Evolutionary conservation across 2,113 vertebrate genomes (phyloP).

Genomic region (Megatriorchis doriae): DNA sequence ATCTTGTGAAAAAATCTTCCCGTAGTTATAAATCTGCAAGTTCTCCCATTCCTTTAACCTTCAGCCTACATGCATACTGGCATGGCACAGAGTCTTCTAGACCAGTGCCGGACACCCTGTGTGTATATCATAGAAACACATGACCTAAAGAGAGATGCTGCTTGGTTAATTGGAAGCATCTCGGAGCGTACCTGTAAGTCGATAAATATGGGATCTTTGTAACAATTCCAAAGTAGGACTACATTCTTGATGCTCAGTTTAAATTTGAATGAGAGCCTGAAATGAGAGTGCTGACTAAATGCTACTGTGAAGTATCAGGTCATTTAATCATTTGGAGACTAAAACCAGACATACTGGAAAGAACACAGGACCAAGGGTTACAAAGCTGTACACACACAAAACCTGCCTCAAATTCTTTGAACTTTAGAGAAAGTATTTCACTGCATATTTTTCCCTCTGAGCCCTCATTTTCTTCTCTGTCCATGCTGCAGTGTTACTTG

Average conservation of each 20-base stretch:
- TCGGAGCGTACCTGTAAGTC: not conserved
- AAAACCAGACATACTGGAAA: not conserved
- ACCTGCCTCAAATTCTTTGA: not conserved
- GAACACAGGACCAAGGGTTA: not conserved
- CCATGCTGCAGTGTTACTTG: not conserved
- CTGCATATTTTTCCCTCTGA: not conserved
- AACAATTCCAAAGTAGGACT: not conserved
- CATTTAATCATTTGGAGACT: not conserved
- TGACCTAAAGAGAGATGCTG: not conserved
- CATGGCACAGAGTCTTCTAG: not conserved
- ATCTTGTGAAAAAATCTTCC: not conserved
- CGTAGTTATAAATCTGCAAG: not conserved
- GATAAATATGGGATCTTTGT: not conserved
- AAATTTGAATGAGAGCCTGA: not conserved
- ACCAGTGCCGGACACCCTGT: not conserved
- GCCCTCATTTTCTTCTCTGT: not conserved
- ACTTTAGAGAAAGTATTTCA: not conserved
- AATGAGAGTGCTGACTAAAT: not conserved
- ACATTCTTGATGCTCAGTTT: not conserved
- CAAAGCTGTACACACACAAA: not conserved
- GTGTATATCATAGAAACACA: not conserved
- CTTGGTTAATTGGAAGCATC: not conserved
- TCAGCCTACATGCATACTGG: not conserved
- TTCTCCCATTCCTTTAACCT: not conserved
- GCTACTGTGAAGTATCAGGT: not conserved